A percentile compares a stretch with the other conserved stretches of the same genome.
Conservation (phyloP, 2,797 vertebrate species). For the Myripristis jacobus region DNA sequence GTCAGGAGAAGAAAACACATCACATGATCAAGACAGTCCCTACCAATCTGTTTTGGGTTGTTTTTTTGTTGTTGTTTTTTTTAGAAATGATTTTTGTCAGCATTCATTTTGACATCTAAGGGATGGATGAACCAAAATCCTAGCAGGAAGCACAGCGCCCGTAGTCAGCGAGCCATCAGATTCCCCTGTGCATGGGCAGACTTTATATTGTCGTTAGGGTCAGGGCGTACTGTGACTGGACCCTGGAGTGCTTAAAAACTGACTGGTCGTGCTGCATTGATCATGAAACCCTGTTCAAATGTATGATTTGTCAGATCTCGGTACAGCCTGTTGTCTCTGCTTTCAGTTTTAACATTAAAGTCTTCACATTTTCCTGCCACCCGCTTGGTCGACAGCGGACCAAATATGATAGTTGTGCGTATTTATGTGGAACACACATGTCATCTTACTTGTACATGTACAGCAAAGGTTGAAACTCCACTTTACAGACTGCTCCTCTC, state of each 20-base stretch:
- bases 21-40: neutral
- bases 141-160: slow-evolving; percentile 20
- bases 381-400: slow-evolving; percentile 45
- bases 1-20: too few relatives aligned
- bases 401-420: slow-evolving; percentile 34
- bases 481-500: slow-evolving; percentile 28
- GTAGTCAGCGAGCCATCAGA: slow-evolving; percentile 9
- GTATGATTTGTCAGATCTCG: slow-evolving; percentile 46
- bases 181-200: slow-evolving; percentile 1
- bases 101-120: slow-evolving; percentile 3
- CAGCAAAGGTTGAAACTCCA: slow-evolving; percentile 39
- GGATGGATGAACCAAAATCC: slow-evolving; percentile 38
- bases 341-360: slow-evolving; percentile 39
- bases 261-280: slow-evolving; percentile 28
- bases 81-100: neutral
- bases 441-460: slow-evolving; percentile 34
- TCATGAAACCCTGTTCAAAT: slow-evolving; percentile 33
- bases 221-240: slow-evolving; percentile 21
- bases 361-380: slow-evolving; percentile 41
- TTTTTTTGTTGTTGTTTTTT: too few relatives aligned
- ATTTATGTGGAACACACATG: slow-evolving; percentile 25
- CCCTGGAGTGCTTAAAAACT: slow-evolving; percentile 17
- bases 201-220: slow-evolving; percentile 13
- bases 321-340: slow-evolving; percentile 21
- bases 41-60: neutral